Conservation (phyloP, 2,113 vertebrate species). For the Diphyllodes magnificus region DNA sequence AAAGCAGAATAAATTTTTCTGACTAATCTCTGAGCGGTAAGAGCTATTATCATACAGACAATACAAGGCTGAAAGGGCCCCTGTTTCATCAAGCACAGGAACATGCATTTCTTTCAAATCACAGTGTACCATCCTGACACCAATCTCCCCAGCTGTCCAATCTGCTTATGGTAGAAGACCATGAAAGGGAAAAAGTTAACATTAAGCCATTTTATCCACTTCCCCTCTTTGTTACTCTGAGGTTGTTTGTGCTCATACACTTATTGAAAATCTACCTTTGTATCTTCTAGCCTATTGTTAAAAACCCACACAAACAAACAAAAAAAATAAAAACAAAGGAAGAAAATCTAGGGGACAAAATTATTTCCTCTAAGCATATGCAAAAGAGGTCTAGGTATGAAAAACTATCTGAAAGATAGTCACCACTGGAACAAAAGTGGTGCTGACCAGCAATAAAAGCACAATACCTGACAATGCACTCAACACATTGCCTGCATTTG, state of each 20-base stretch:
- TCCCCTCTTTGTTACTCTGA: neutral
- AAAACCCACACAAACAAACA: neutral
- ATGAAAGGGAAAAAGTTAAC: neutral
- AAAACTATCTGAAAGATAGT: neutral
- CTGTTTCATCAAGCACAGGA: neutral
- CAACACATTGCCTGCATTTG: neutral
- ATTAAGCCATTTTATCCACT: neutral
- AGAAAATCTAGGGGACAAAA: neutral
- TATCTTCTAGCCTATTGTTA: neutral
- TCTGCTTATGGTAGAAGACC: neutral
- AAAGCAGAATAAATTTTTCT: constrained; percentile 22
- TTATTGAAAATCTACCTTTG: neutral
- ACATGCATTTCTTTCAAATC: neutral
- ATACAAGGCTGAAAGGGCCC: neutral
- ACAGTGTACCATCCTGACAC: neutral
- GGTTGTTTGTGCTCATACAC: neutral
- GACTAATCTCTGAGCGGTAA: neutral
- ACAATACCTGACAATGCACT: neutral
- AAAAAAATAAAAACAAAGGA: neutral
- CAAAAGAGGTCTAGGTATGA: neutral
- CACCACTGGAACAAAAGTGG: neutral
- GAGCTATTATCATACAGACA: neutral
- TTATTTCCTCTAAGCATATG: neutral
- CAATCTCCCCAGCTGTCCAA: neutral
- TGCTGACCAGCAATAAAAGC: neutral